Base-by-base conservation (phyloP, 2,113 vertebrate genomes). In the Oreochromis niloticus region DNA sequence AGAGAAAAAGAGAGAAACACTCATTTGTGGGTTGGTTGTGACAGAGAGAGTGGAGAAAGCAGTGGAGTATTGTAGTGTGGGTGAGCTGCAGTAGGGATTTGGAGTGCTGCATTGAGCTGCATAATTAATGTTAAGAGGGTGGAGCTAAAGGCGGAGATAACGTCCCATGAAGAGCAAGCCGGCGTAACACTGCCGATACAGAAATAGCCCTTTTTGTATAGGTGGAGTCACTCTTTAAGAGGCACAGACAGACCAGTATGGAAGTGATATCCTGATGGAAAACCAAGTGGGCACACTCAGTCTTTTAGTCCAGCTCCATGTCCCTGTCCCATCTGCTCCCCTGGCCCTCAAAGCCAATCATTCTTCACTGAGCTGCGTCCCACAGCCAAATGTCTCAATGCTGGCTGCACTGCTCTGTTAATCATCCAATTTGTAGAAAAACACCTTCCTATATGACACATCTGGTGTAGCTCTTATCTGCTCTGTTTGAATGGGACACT, bases 101-200 rank as follows among this genome's bases (percentile, higher is more conserved):
- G n/a, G 95, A 96, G 94, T 96, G 95, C 95, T 96, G 96, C 96
- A 96, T 96, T 96, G 95, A 95, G 95, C 94, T 96, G 96, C 95
- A 96, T 96, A 96, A 96, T 96, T 96, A 95, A 96, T 96, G 93
- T 92, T 57, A 80, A 91, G 92, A 85, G 93, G 95, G 95, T 63
- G 95, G 95, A 93, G 94, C 95, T 55, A 89, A 85, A 93, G 95
- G 93, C 80, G 87, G 91, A 55, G 92, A 92, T 85, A 95, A 90
- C 57, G 88, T 90, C 71, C 86, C 75, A 48, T 83, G 87, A 91
- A 89, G 88, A 88, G 11, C 43, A 52, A 89, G 90, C 73, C 8
- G 85, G 88, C 83, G 81, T 80, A 75, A 83, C 55, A 14, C 80
- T 56, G 87, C 63, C 22, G 61, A 66, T 82, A 88, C n/a, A 78